A percentile compares a stretch with the other conserved stretches of the same genome.
These are phyloP conservation scores for Chirona hameri DNA, from an alignment of 2,888 invertebrate genomes.

Conservation along the genomic window DNA sequence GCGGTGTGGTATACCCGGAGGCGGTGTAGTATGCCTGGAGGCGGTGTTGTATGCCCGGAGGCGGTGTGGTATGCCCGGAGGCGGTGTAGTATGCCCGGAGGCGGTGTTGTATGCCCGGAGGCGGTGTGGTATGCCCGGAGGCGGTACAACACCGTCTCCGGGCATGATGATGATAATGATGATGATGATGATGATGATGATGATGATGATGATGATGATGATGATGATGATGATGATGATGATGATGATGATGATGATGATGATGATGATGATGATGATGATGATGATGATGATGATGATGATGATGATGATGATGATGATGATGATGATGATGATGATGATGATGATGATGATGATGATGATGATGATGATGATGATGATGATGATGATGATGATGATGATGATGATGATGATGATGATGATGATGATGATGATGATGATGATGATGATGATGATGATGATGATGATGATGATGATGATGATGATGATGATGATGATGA, in stretches of 20 bases:
- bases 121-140: too few relatives aligned
- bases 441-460: slow-evolving; percentile 22
- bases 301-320: slow-evolving; percentile 22
- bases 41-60: too few relatives aligned
- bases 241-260: slow-evolving; percentile 22
- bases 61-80: too few relatives aligned
- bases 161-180: too few relatives aligned
- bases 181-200: slow-evolving; percentile 22
- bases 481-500: too few relatives aligned
- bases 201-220: slow-evolving; percentile 22
- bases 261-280: slow-evolving; percentile 22
- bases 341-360: slow-evolving; percentile 22
- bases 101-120: too few relatives aligned
- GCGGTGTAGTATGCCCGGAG: too few relatives aligned
- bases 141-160: too few relatives aligned
- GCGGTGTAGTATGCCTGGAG: too few relatives aligned
- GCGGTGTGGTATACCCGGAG: too few relatives aligned
- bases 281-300: slow-evolving; percentile 22
- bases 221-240: slow-evolving; percentile 22
- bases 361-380: slow-evolving; percentile 22
- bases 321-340: slow-evolving; percentile 11
- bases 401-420: slow-evolving; percentile 22
- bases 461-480: slow-evolving; percentile 22
- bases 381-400: slow-evolving; percentile 22
- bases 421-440: slow-evolving; percentile 22